Conservation (phyloP, 2,797 vertebrate genomes). For the Dipus sagitta region DNA sequence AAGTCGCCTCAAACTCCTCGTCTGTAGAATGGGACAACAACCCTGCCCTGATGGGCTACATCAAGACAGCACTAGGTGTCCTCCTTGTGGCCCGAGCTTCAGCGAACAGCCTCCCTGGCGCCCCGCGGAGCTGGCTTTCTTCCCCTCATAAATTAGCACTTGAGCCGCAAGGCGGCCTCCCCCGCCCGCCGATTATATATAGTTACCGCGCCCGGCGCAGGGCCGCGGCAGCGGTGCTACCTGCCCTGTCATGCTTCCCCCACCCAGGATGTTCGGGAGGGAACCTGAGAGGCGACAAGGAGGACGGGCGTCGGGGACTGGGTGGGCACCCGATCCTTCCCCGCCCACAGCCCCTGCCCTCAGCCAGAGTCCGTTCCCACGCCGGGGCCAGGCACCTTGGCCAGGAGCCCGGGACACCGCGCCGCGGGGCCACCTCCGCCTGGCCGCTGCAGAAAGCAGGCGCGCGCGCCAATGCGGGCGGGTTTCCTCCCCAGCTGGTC, state of each 20-base stretch:
- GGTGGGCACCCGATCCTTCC: not conserved
- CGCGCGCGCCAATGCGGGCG: not conserved
- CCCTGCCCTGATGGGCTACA: not conserved
- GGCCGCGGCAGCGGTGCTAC: constrained; percentile 54
- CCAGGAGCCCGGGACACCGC: not conserved
- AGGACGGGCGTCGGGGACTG: not conserved
- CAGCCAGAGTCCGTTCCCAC: constrained; percentile 1
- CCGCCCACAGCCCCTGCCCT: not conserved
- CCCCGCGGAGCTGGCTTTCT: constrained; percentile 53
- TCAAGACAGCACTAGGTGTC: not conserved
- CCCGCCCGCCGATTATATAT: constrained; percentile 76
- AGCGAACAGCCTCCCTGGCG: not conserved
- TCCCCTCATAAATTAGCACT: constrained; percentile 72
- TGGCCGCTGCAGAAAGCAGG: not conserved
- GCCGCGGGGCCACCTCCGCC: not conserved
- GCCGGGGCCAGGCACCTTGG: not conserved
- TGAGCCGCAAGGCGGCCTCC: constrained; percentile 70
- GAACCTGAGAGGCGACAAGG: not conserved
- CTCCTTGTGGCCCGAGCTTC: not conserved
- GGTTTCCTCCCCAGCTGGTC: not conserved
- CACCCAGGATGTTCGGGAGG: constrained; percentile 1
- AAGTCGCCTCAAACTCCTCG: not conserved
- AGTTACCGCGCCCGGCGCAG: constrained; percentile 55
- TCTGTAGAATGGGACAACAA: constrained; percentile 43
- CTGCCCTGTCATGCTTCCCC: constrained; percentile 62